Base-by-base conservation (phyloP, 1,140 invertebrate species). In the Aphis gossypii region DNA sequence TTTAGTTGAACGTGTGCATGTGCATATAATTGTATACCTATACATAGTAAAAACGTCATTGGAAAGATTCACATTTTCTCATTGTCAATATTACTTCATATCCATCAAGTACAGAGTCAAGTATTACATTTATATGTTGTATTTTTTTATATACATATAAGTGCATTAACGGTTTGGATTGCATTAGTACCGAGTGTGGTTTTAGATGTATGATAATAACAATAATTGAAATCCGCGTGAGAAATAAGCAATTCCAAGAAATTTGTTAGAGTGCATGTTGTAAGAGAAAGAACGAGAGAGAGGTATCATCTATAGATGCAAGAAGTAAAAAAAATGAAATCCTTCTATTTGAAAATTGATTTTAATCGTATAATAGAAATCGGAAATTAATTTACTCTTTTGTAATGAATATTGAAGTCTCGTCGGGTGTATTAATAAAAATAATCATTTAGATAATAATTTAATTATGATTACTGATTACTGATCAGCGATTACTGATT, bases 11-110 rank as follows among this genome's bases (percentile, higher is more conserved):
- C 84, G 30, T 35, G 18, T 44, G 84, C 84, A 44, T 87, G 6
- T 87, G 41, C 25, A 86, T 30, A 41, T 41, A 41, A 44, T 87
- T 48, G n/a, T n/a, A 23, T 18, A 41, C 38, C 38, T 41, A 46
- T 84, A 44, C 23, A 25, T 2, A 21, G 30, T 87, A 35, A 18
- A 35, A 21, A 51, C 46, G 20, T 88, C 44, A 88, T 46, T 51
- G 30, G 86, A 88, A 21, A 54, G 87, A 89, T 89, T 89, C 87
- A 35, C 48, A 54, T 89, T 88, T 54, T 89, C 87, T 38, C 8
- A 54, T 89, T 89, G 87, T 51, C 46, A 5, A 54, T 89, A 48
- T 48, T 51, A 48, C 86, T 86, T 86, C 83, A 86, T 86, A 41
- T 86, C 38, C 9, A 11, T 41, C 83, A 14, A 86, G 83, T 86